phyloP scores from a whole-genome alignment of 2,888 invertebrate genomes.

The Eupithecia vulgata region DNA sequence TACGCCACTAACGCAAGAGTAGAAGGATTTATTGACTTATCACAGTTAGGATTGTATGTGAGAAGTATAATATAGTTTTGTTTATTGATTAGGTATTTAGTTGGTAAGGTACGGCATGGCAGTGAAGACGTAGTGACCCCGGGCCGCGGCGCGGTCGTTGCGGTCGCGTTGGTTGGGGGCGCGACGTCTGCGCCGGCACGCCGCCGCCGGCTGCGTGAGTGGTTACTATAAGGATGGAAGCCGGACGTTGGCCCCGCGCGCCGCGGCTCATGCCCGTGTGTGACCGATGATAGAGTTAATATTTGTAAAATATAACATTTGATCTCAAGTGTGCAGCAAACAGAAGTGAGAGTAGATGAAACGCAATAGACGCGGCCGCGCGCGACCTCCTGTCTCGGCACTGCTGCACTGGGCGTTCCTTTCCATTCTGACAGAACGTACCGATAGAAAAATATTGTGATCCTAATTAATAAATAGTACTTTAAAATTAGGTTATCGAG shows the following conservation, averaged over 20 bases:
- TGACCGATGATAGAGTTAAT: constrained; percentile 79
- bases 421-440: constrained; percentile 70
- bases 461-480: constrained; percentile 82
- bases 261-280: constrained; percentile 73
- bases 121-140: background rate
- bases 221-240: constrained; percentile 52
- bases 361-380: constrained; percentile 68
- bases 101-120: constrained; percentile 41
- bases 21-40: constrained; percentile 46
- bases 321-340: constrained; percentile 84
- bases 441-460: constrained; percentile 83
- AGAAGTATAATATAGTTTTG: constrained; percentile 82
- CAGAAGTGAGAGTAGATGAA: constrained; percentile 76
- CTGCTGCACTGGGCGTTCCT: constrained; percentile 53
- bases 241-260: constrained; percentile 55
- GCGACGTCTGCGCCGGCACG: constrained; percentile 31
- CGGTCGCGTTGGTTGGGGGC: constrained; percentile 40
- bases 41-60: constrained; percentile 50
- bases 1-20: constrained; percentile 43
- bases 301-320: constrained; percentile 82
- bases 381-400: constrained; percentile 49
- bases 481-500: constrained; percentile 75
- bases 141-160: too few species aligned
- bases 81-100: constrained; percentile 50
- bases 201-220: constrained; percentile 18